phyloP scores from a whole-genome alignment of 2,888 invertebrate species.

The Amiota minor region DNA sequence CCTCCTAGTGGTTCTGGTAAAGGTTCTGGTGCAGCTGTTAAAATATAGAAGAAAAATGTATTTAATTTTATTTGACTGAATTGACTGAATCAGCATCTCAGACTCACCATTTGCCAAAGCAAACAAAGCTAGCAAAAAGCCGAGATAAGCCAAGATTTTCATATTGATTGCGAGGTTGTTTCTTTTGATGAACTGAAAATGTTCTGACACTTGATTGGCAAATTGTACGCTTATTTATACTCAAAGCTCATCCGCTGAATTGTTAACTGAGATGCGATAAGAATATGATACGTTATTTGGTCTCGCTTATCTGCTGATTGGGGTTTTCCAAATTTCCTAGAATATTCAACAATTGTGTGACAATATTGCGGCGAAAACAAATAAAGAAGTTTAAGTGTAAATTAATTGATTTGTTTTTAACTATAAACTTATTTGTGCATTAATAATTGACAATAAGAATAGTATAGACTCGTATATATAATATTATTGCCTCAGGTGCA shows the following conservation, averaged over 20 bases:
- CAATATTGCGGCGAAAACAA: too few species aligned
- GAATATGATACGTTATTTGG: too few species aligned
- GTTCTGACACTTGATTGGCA: background rate
- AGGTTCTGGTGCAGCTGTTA: slow-evolving; percentile 26
- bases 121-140: slow-evolving; percentile 37
- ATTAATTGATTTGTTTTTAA: too few species aligned
- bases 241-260: background rate
- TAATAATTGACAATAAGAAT: too few species aligned
- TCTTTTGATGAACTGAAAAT: background rate
- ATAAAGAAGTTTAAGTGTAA: too few species aligned
- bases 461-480: too few species aligned
- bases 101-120: slow-evolving; percentile 42
- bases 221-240: slow-evolving; percentile 13
- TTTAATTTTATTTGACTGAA: background rate
- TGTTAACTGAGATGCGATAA: too few species aligned
- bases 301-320: too few species aligned
- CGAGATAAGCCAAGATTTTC: slow-evolving; percentile 41
- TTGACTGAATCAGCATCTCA: background rate
- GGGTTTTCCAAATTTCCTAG: too few species aligned
- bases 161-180: slow-evolving; percentile 25
- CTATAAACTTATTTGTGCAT: too few species aligned
- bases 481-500: too few species aligned
- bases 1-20: slow-evolving; percentile 25
- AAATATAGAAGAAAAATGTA: background rate
- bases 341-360: too few species aligned